A percentile compares a stretch with the other conserved stretches of the same genome.
phyloP scores from a whole-genome alignment of 1,140 invertebrate species.

The Euwallacea similis region DNA sequence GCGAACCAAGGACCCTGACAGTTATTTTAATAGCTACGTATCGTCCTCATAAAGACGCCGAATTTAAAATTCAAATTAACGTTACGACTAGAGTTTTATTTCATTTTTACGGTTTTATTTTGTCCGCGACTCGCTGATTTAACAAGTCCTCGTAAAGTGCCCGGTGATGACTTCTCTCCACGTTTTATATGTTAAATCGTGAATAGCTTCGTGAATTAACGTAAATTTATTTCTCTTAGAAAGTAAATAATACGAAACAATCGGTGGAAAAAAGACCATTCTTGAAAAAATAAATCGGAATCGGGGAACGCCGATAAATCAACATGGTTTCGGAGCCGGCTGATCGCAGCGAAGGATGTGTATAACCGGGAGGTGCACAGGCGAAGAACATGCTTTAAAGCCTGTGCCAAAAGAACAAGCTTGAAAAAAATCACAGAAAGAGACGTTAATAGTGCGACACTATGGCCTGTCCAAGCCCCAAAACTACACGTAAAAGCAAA shows the following conservation, averaged over 20 bases:
- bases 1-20: conserved; percentile 17
- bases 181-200: not conserved
- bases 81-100: conserved; percentile 21
- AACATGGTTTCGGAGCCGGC: not conserved
- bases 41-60: conserved; percentile 20
- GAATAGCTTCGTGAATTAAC: not conserved
- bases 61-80: conserved; percentile 27
- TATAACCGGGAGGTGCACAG: conserved; percentile 19
- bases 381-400: conserved; percentile 25
- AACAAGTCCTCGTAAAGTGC: not conserved
- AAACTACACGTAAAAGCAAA: too few relatives aligned
- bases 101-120: conserved; percentile 25
- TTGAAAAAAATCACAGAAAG: conserved; percentile 3
- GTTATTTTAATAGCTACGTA: conserved; percentile 29
- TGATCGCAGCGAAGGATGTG: conserved; percentile 15
- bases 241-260: not conserved
- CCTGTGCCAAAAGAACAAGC: not conserved
- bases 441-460: not conserved
- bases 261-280: not conserved
- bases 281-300: conserved; percentile 15
- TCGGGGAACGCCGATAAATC: conserved; percentile 21
- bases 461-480: too few relatives aligned
- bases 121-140: not conserved
- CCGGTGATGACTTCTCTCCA: not conserved
- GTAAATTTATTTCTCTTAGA: not conserved